These are phyloP conservation scores for Acromyrmex charruanus DNA, from an alignment of 1,140 invertebrate genomes.

Conservation along the genomic window DNA sequence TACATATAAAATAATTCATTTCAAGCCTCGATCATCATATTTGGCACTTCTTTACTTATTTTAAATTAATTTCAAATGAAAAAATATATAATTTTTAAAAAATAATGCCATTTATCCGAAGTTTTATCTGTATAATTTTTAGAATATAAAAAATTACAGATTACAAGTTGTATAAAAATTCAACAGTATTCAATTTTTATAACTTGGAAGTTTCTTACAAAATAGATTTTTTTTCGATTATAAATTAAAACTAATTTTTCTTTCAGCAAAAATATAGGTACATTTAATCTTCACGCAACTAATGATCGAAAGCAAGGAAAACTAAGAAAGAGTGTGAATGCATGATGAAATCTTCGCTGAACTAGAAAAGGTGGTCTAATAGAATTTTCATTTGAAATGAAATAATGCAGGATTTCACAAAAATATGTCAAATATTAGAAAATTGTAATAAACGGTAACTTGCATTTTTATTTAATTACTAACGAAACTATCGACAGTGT, in stretches of 20 bases:
- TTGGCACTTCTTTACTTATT: too few species aligned
- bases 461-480: neutral
- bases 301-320: neutral
- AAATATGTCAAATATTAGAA: constrained; percentile 12
- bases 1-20: neutral
- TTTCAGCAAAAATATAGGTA: neutral
- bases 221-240: neutral
- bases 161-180: neutral
- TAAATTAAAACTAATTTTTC: neutral
- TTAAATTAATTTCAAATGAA: constrained; percentile 10
- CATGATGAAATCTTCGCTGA: neutral
- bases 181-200: neutral
- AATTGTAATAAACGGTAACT: neutral
- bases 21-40: too few species aligned
- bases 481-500: neutral
- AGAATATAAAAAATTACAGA: neutral
- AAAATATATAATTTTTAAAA: neutral
- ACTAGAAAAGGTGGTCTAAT: neutral
- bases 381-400: neutral
- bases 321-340: neutral
- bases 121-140: neutral
- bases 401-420: neutral
- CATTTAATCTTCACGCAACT: neutral
- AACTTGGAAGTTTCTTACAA: neutral
- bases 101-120: neutral